Evolutionary conservation across 1,140 invertebrate genomes (phyloP), one percentile per base, ranked within the genome.

Genomic region (Oncopeltus fasciatus): DNA sequence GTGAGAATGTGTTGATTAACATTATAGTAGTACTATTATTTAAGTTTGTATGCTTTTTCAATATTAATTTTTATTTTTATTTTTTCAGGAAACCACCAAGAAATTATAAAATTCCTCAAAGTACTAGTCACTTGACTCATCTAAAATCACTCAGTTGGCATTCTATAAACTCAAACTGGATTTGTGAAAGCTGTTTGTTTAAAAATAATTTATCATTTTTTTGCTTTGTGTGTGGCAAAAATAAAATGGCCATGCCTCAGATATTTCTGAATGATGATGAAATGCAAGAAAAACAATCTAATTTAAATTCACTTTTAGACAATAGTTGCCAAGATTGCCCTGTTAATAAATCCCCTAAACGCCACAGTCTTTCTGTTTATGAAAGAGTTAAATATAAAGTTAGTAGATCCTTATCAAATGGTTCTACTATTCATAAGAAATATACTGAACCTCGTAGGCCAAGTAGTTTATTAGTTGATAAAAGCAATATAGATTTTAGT

Each of bases 331-430:
- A 53, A 26, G 60, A 66, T n/a, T 61, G 46, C 38, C 29, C 57
- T 26, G 57, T 58, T 14, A 70, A 69, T 46, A 65, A 68, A 26
- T 79, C 77, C n/a, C 76, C 77, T 24, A 79, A 80, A 67, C 72
- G 77, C 33, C 75, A 80, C 53, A 74, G 75, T 68, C 72, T 74
- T 9, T 75, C 77, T 62, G 74, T 83, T 72, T 77, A 83, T 71
- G 77, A 84, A 71, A 70, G 77, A 70, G 75, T 82, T 63, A 78
- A 79, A 75, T 77, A 76, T 3, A 80, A 80, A 70, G 76, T 80
- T 2, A 78, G 77, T 67, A 74, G 78, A 26, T 79, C 78, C 2
- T 65, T 79, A 28, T 80, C 78, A 16, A 79, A 78, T 61, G 77
- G 76, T 14, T 53, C 62, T 33, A 62, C 63, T 9, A 60, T 65